Conservation (phyloP, 2,888 invertebrate species). For the Limenitis camilla region DNA sequence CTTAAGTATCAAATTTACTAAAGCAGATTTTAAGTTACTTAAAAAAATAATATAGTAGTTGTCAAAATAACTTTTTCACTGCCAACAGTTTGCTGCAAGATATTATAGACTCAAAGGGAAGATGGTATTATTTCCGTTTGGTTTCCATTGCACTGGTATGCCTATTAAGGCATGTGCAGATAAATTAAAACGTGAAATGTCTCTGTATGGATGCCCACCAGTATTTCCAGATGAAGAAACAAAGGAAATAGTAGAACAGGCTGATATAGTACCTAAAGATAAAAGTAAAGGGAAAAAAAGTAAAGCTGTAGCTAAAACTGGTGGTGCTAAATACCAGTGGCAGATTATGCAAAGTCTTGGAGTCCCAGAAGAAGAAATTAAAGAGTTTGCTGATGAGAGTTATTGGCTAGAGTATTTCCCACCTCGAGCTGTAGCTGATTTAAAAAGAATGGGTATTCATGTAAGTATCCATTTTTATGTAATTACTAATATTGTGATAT, state of each 20-base stretch:
- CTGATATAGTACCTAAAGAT: slow-evolving; percentile 77
- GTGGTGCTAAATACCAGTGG: slow-evolving; percentile 95
- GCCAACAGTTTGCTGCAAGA: slow-evolving; percentile 87
- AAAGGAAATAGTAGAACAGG: slow-evolving; percentile 64
- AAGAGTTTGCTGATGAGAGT: slow-evolving; percentile 89
- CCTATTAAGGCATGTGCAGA: slow-evolving; percentile 99
- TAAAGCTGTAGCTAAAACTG: slow-evolving; percentile 95
- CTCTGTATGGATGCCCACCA: slow-evolving; percentile 93
- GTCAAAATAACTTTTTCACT: slow-evolving; percentile 8
- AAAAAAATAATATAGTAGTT: background rate
- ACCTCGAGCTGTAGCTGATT: slow-evolving; percentile 88
- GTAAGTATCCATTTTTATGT: slow-evolving; percentile 69
- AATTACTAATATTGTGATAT: background rate
- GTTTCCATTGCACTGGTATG: slow-evolving; percentile 99
- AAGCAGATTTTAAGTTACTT: background rate
- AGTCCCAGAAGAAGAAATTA: slow-evolving; percentile 92
- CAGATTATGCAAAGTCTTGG: slow-evolving; percentile 98
- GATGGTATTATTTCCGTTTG: slow-evolving; percentile 95
- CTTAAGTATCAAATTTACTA: too few relatives aligned
- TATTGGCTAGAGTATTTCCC: slow-evolving; percentile 99
- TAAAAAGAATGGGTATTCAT: slow-evolving; percentile 91
- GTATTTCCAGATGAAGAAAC: slow-evolving; percentile 82
- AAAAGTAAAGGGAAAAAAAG: slow-evolving; percentile 92
- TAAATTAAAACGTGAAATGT: slow-evolving; percentile 95
- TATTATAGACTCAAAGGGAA: slow-evolving; percentile 95